These are phyloP conservation scores for Spodoptera littoralis DNA, from an alignment of 2,888 invertebrate genomes.

Conservation along the genomic window DNA sequence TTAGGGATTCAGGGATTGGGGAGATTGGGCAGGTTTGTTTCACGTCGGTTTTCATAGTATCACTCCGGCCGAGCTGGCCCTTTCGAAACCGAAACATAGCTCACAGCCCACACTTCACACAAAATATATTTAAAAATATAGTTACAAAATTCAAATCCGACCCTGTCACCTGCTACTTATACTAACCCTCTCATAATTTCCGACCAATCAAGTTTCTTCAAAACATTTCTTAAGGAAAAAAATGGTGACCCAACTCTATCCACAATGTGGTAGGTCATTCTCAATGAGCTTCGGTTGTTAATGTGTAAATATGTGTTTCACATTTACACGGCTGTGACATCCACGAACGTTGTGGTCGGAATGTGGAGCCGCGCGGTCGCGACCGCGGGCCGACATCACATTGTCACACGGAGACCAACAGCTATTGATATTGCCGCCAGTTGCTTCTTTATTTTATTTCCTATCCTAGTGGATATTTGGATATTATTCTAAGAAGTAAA, in stretches of 20 bases:
- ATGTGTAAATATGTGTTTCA: constrained; percentile 78
- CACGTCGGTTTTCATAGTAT: too few relatives aligned
- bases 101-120: too few relatives aligned
- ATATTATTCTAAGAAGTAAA: too few relatives aligned
- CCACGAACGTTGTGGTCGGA: constrained; percentile 48
- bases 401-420: neutral
- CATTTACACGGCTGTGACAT: constrained; percentile 70
- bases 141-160: too few relatives aligned
- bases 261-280: constrained; percentile 79
- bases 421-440: constrained; percentile 25
- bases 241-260: constrained; percentile 68
- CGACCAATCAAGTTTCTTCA: constrained; percentile 21
- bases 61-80: too few relatives aligned
- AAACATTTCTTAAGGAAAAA: constrained; percentile 56
- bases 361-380: constrained; percentile 38
- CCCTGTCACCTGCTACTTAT: neutral
- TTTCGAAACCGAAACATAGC: too few relatives aligned
- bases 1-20: too few relatives aligned
- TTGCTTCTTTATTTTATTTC: neutral
- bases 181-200: constrained; percentile 39
- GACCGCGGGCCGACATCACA: constrained; percentile 11
- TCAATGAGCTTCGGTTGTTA: constrained; percentile 74
- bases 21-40: too few relatives aligned
- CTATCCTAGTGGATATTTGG: neutral
- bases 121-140: too few relatives aligned